A percentile compares a stretch with the other conserved stretches of the same genome.
Evolutionary conservation across 1,140 invertebrate genomes (phyloP).

Genomic region (Dysdera silvatica): DNA sequence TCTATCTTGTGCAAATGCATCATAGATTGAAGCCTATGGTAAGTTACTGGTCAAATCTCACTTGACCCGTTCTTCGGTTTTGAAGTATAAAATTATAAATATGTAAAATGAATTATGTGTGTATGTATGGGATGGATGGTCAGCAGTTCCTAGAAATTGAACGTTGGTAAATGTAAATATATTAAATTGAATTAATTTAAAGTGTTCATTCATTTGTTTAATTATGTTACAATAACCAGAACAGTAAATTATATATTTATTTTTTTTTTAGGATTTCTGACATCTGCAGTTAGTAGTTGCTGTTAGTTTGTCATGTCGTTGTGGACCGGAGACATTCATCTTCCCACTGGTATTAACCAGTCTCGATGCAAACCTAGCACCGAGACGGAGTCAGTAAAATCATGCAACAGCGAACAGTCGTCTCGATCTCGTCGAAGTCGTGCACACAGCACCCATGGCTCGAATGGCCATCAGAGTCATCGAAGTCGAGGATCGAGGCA

Average conservation of each 20-base stretch:
- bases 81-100: no score
- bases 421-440: conserved; percentile 25
- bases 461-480: conserved; percentile 21
- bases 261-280: not conserved
- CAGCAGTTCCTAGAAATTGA: no score
- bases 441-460: conserved; percentile 25
- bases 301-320: conserved; percentile 17
- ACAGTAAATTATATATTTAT: not conserved
- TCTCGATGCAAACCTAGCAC: conserved; percentile 27
- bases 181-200: no score
- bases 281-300: not conserved
- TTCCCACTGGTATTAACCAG: conserved; percentile 24
- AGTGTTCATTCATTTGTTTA: no score
- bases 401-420: conserved; percentile 33
- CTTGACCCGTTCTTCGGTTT: no score
- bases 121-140: no score
- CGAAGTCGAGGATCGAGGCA: conserved; percentile 19
- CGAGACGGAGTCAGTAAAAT: conserved; percentile 34
- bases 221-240: no score
- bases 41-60: no score
- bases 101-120: no score
- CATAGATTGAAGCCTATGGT: no score
- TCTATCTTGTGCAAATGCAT: no score
- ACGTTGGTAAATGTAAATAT: no score
- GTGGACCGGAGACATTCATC: conserved; percentile 28